These are phyloP conservation scores for Brachylomia viminalis DNA, from an alignment of 2,888 invertebrate species.

Conservation along the genomic window DNA sequence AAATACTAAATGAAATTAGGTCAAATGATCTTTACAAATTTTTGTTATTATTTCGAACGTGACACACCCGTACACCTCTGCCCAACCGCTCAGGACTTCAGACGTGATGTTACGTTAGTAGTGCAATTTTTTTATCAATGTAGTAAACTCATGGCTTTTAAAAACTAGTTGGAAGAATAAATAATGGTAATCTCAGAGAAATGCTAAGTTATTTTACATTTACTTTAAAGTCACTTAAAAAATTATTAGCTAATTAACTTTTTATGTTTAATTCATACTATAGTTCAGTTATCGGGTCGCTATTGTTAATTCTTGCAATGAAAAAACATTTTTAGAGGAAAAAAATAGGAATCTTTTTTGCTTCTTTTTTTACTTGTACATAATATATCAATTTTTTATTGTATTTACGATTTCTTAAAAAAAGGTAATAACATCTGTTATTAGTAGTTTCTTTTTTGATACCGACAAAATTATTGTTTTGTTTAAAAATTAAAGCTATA, in stretches of 20 bases:
- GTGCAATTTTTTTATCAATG: not conserved
- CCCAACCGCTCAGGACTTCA: not conserved
- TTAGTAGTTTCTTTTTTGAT: not conserved
- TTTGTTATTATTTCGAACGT: too few species aligned
- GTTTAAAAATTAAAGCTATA: not conserved
- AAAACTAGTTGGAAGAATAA: slow-evolving; percentile 6
- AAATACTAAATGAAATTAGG: too few species aligned
- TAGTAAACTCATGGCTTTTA: not conserved
- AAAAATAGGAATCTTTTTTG: not conserved
- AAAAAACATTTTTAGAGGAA: not conserved
- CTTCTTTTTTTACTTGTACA: too few species aligned
- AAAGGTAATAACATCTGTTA: too few species aligned
- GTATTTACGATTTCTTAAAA: too few species aligned
- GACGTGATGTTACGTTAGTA: not conserved
- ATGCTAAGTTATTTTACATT: slow-evolving; percentile 19
- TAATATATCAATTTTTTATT: too few species aligned
- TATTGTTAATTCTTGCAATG: not conserved
- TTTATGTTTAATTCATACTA: slow-evolving; percentile 24
- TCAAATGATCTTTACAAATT: too few species aligned
- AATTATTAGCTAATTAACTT: slow-evolving; percentile 38
- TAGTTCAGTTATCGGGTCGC: not conserved
- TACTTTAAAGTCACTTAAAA: slow-evolving; percentile 26
- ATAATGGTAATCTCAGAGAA: slow-evolving; percentile 26
- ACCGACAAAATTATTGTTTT: not conserved
- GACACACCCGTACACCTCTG: too few species aligned